Conservation (phyloP, 1,140 invertebrate species). For the Tachypleus tridentatus region DNA sequence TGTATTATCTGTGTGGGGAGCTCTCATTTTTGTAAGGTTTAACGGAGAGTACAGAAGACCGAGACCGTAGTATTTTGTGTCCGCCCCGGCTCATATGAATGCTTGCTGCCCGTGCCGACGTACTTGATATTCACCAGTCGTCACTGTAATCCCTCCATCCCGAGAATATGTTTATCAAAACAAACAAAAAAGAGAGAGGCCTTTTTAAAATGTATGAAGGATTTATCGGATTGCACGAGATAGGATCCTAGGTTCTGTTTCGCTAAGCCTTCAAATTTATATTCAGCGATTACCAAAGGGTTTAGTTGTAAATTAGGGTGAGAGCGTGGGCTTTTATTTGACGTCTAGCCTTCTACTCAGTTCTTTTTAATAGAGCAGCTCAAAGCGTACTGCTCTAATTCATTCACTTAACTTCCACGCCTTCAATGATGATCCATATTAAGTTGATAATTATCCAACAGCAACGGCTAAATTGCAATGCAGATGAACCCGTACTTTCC, state of each 20-base stretch:
- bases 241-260: slow-evolving; percentile 11
- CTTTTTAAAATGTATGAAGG: slow-evolving; percentile 23
- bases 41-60: too few relatives aligned
- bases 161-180: slow-evolving; percentile 22
- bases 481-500: slow-evolving; percentile 22
- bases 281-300: neutral
- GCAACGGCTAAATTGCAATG: slow-evolving; percentile 18
- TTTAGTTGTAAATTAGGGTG: slow-evolving; percentile 19
- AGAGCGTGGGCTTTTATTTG: slow-evolving; percentile 7
- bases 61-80: too few relatives aligned
- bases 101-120: too few relatives aligned
- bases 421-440: slow-evolving; percentile 22
- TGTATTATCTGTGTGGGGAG: too few relatives aligned
- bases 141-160: neutral
- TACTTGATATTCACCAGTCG: too few relatives aligned
- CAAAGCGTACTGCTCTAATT: slow-evolving; percentile 11
- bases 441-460: slow-evolving; percentile 21
- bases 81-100: too few relatives aligned
- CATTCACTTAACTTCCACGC: slow-evolving; percentile 19
- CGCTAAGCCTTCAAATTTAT: slow-evolving; percentile 4
- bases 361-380: slow-evolving; percentile 16
- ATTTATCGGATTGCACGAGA: slow-evolving; percentile 15
- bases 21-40: too few relatives aligned
- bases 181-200: slow-evolving; percentile 8
- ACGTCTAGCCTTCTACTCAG: slow-evolving; percentile 5